phyloP scores from a whole-genome alignment of 2,888 invertebrate genomes.

The Pemphredon lugubris region DNA sequence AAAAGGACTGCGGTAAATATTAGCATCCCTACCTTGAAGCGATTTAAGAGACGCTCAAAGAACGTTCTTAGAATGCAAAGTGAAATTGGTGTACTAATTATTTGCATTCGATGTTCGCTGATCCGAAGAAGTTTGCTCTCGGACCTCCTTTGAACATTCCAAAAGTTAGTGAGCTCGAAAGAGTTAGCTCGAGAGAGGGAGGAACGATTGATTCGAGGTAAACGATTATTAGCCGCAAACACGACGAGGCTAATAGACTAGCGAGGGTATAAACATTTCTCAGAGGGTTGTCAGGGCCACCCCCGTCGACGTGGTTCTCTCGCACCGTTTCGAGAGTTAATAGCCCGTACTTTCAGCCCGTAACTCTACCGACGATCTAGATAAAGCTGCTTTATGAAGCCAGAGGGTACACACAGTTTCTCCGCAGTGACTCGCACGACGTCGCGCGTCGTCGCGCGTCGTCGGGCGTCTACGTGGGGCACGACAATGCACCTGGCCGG shows the following conservation, averaged over 20 bases:
- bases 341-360: slow-evolving; percentile 68
- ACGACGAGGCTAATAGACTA: neutral
- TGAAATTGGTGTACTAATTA: too few species aligned
- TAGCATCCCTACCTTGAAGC: neutral
- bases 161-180: too few species aligned
- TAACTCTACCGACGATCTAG: slow-evolving; percentile 68
- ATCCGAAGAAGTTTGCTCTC: too few species aligned
- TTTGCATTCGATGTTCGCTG: too few species aligned
- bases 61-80: too few species aligned
- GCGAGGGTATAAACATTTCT: slow-evolving; percentile 47
- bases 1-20: slow-evolving; percentile 4
- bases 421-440: slow-evolving; percentile 27
- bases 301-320: slow-evolving; percentile 26
- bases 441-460: slow-evolving; percentile 16
- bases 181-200: neutral
- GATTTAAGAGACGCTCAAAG: neutral
- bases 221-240: neutral
- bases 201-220: neutral
- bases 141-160: too few species aligned
- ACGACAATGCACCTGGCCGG: too few species aligned
- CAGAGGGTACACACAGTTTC: slow-evolving; percentile 33
- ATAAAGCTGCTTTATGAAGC: slow-evolving; percentile 72
- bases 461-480: too few species aligned
- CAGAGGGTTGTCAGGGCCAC: slow-evolving; percentile 46
- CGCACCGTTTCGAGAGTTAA: slow-evolving; percentile 66